Conservation (phyloP, 1,140 invertebrate species). For the Hylaeus volcanicus region DNA sequence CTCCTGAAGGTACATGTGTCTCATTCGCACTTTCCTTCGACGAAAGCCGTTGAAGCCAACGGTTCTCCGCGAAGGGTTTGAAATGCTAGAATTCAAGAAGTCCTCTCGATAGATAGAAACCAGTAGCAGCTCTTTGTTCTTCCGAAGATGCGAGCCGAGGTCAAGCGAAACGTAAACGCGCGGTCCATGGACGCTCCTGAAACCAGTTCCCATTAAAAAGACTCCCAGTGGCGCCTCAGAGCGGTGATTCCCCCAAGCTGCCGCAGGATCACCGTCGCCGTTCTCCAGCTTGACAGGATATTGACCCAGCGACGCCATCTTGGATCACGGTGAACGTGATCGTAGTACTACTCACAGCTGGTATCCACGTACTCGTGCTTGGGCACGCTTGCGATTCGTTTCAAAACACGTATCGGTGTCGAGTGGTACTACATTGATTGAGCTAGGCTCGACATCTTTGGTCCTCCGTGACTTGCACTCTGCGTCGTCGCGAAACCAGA, state of each 20-base stretch:
- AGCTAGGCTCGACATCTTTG: not conserved
- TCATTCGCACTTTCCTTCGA: not conserved
- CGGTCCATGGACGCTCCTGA: slow-evolving; percentile 56
- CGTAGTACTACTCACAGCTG: slow-evolving; percentile 74
- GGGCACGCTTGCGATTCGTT: slow-evolving; percentile 42
- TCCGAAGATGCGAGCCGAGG: slow-evolving; percentile 53
- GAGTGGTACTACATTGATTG: not conserved
- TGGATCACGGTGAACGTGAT: slow-evolving; percentile 66
- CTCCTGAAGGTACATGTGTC: no score
- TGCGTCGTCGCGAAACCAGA: not conserved
- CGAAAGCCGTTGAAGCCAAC: no score
- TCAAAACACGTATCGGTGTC: slow-evolving; percentile 44
- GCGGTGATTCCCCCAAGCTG: slow-evolving; percentile 36
- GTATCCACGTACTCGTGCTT: slow-evolving; percentile 51
- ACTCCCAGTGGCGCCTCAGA: slow-evolving; percentile 56
- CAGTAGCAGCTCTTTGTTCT: slow-evolving; percentile 57
- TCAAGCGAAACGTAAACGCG: slow-evolving; percentile 58
- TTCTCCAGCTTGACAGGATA: slow-evolving; percentile 65
- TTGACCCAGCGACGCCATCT: slow-evolving; percentile 73
- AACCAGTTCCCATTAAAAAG: slow-evolving; percentile 64
- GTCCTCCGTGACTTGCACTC: not conserved
- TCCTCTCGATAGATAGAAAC: not conserved
- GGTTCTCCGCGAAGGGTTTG: not conserved
- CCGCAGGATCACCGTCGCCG: slow-evolving; percentile 31
- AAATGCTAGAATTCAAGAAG: no score